Conservation (phyloP, 1,140 invertebrate genomes). For the Hermetia illucens region DNA sequence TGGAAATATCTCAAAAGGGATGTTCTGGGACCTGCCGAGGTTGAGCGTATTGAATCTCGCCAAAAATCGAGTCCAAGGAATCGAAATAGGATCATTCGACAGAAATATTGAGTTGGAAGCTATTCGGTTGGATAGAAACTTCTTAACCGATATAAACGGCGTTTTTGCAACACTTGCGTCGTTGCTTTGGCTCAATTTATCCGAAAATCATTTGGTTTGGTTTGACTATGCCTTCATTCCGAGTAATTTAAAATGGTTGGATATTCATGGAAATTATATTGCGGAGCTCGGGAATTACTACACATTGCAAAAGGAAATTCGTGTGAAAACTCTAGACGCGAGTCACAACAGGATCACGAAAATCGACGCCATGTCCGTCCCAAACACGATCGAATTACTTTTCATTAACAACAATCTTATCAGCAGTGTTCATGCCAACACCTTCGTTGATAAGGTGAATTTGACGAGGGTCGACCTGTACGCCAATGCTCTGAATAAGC, state of each 20-base stretch:
- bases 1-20: constrained; percentile 65
- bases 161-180: constrained; percentile 67
- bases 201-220: constrained; percentile 79
- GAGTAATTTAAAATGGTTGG: constrained; percentile 75
- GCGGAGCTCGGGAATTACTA: constrained; percentile 76
- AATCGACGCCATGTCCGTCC: constrained; percentile 62
- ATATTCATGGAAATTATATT: constrained; percentile 78
- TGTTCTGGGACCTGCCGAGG: constrained; percentile 70
- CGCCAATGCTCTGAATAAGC: constrained; percentile 65
- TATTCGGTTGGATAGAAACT: constrained; percentile 73
- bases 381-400: constrained; percentile 75
- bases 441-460: constrained; percentile 71
- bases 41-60: constrained; percentile 76
- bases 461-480: constrained; percentile 77
- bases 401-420: constrained; percentile 85
- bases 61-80: constrained; percentile 71
- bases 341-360: constrained; percentile 75
- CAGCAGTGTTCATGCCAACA: constrained; percentile 61
- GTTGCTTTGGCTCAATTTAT: constrained; percentile 75
- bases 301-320: constrained; percentile 61
- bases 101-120: constrained; percentile 65
- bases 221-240: constrained; percentile 84
- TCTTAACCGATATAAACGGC: constrained; percentile 72
- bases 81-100: constrained; percentile 69
- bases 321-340: constrained; percentile 68